phyloP scores from a whole-genome alignment of 2,888 invertebrate genomes.

The Tetropium fuscum region DNA sequence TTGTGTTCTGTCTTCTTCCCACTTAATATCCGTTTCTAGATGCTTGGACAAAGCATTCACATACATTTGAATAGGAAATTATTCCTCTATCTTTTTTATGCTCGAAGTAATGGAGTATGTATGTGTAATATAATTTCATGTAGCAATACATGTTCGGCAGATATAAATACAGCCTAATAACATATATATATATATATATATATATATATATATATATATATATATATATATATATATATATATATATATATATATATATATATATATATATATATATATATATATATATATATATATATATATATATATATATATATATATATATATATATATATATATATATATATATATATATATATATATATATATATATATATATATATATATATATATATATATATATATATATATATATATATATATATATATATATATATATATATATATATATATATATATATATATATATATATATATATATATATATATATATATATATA shows the following conservation, averaged over 20 bases:
- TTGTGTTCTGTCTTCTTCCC: too few species aligned
- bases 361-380: slow-evolving; percentile 28
- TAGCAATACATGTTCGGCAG: too few species aligned
- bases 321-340: slow-evolving; percentile 27
- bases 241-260: slow-evolving; percentile 25
- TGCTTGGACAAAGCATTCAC: too few species aligned
- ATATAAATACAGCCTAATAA: too few species aligned
- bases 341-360: slow-evolving; percentile 27
- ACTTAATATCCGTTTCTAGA: too few species aligned
- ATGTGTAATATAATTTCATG: too few species aligned
- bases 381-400: slow-evolving; percentile 26
- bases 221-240: too few species aligned
- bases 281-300: slow-evolving; percentile 29
- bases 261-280: slow-evolving; percentile 28
- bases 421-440: slow-evolving; percentile 26
- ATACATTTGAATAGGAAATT: too few species aligned
- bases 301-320: slow-evolving; percentile 28
- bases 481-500: slow-evolving; percentile 20
- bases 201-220: too few species aligned
- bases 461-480: slow-evolving; percentile 28
- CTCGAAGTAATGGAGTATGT: too few species aligned
- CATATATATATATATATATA: too few species aligned
- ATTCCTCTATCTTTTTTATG: too few species aligned
- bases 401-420: slow-evolving; percentile 26
- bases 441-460: slow-evolving; percentile 27